phyloP scores from a whole-genome alignment of 1,140 invertebrate species.

The Chironomus striatipennis region DNA sequence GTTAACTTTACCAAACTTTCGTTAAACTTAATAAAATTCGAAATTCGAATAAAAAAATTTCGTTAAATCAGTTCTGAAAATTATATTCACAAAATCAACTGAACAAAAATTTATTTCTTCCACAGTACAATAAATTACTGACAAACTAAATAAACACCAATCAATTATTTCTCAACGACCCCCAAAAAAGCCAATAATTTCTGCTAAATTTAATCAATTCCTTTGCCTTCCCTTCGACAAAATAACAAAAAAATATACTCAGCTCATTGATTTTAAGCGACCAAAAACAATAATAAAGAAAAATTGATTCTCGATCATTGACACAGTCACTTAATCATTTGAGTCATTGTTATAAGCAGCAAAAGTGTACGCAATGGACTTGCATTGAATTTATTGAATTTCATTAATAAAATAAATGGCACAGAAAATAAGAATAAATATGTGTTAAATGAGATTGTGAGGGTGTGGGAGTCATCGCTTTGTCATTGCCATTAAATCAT shows the following conservation, averaged over 20 bases:
- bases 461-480: not conserved
- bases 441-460: not conserved
- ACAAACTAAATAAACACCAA: too few relatives aligned
- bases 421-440: not conserved
- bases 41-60: too few relatives aligned
- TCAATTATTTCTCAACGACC: too few relatives aligned
- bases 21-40: too few relatives aligned
- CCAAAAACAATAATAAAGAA: not conserved
- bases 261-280: not conserved
- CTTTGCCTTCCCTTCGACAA: too few relatives aligned
- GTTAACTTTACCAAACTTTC: too few relatives aligned
- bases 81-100: too few relatives aligned
- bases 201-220: too few relatives aligned
- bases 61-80: too few relatives aligned
- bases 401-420: conserved; percentile 16
- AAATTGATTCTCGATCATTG: conserved; percentile 13
- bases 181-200: too few relatives aligned
- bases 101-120: too few relatives aligned
- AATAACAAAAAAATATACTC: not conserved
- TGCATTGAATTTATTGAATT: conserved; percentile 10
- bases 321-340: not conserved
- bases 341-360: not conserved
- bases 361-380: not conserved
- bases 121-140: too few relatives aligned
- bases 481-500: not conserved